Conservation (phyloP, 2,113 vertebrate genomes). For the Pundamilia nyererei region DNA sequence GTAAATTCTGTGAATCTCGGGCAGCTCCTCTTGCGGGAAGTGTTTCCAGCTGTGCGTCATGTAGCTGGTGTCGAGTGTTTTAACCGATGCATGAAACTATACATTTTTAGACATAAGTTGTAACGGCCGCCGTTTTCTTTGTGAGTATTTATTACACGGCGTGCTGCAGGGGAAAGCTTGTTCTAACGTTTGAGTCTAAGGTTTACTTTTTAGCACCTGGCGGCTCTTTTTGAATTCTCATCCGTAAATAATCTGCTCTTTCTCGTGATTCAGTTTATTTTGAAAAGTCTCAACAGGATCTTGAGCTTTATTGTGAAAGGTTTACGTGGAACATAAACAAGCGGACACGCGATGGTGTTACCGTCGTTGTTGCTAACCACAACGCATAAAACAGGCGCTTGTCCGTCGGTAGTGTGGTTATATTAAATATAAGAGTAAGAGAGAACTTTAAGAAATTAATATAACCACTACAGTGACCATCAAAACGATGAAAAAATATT, state of each 20-base stretch:
- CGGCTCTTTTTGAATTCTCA: not conserved
- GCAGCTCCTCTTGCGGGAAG: too few species aligned
- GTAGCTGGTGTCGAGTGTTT: too few species aligned
- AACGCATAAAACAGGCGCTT: not conserved
- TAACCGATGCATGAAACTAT: fast-evolving
- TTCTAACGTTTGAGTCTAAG: too few species aligned
- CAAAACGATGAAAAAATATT: fast-evolving
- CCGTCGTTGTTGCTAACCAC: not conserved
- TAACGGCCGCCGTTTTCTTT: too few species aligned
- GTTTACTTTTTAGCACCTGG: too few species aligned
- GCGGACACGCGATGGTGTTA: fast-evolving
- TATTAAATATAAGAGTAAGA: not conserved
- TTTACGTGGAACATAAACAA: not conserved
- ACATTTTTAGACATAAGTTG: too few species aligned
- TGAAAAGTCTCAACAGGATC: not conserved
- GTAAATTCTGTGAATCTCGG: not conserved
- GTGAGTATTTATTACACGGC: too few species aligned
- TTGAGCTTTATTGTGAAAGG: not conserved
- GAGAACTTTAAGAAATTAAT: fast-evolving
- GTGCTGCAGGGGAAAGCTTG: fast-evolving
- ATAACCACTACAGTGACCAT: not conserved
- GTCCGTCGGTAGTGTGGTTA: fast-evolving
- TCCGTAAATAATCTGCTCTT: not conserved
- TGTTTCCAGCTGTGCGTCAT: too few species aligned
- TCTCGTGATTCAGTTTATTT: not conserved